phyloP scores from a whole-genome alignment of 92 coral and sea anemone genomes.

The Blastomussa wellsi region DNA sequence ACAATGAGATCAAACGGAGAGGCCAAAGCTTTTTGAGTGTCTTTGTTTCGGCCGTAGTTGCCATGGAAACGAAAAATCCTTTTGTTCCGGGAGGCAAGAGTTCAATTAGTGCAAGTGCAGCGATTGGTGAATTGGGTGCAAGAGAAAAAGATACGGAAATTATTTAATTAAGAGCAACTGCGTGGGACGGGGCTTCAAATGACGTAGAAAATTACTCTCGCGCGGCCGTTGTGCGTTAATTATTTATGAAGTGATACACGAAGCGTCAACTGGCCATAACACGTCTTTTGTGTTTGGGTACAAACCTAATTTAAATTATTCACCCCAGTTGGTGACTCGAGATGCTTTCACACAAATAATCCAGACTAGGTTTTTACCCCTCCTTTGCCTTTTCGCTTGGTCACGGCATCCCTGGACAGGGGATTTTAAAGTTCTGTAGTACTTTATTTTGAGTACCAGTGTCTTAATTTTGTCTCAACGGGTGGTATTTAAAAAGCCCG shows the following conservation, averaged over 20 bases:
- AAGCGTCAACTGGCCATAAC: conserved; percentile 41
- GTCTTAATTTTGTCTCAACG: neutral
- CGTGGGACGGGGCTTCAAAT: conserved; percentile 48
- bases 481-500: conserved; percentile 9
- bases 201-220: conserved; percentile 73
- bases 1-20: conserved; percentile 26
- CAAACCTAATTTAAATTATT: conserved; percentile 49
- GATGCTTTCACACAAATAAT: conserved; percentile 63
- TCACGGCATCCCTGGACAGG: conserved; percentile 1
- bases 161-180: conserved; percentile 42
- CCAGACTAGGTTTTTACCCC: conserved; percentile 32
- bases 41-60: conserved; percentile 40
- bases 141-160: conserved; percentile 41
- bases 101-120: conserved; percentile 30
- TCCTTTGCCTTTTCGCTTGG: neutral
- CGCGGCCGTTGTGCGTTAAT: conserved; percentile 63
- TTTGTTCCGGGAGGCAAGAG: conserved; percentile 21
- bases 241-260: conserved; percentile 33
- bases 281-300: conserved; percentile 47
- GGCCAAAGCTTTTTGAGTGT: conserved; percentile 12
- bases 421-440: neutral
- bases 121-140: conserved; percentile 27
- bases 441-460: neutral
- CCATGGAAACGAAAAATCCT: conserved; percentile 32
- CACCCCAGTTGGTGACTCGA: conserved; percentile 56